Percentiles rank a stretch among this genome's conserved stretches.
Evolutionary conservation across 1,140 invertebrate genomes (phyloP).

Genomic region (Zaprionus lachaisei): DNA sequence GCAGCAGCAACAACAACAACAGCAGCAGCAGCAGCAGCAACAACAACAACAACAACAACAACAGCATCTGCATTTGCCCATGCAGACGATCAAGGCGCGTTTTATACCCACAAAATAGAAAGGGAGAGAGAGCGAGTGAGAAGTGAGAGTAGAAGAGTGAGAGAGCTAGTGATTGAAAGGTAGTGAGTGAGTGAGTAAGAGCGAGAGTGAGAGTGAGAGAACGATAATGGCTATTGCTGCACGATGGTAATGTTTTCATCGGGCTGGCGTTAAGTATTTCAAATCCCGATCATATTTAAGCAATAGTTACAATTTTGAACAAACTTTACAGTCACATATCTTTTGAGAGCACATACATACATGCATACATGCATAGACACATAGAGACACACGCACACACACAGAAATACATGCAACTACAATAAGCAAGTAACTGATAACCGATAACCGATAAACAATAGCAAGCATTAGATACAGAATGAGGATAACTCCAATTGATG

Average conservation of each 20-base stretch:
- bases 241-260: constrained; percentile 17
- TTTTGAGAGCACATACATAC: constrained; percentile 32
- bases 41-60: constrained; percentile 48
- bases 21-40: constrained; percentile 40
- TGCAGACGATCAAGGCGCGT: constrained; percentile 77
- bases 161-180: constrained; percentile 8
- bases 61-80: constrained; percentile 66
- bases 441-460: constrained; percentile 14
- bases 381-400: constrained; percentile 26
- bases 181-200: constrained; percentile 6
- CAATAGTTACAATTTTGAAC: constrained; percentile 59
- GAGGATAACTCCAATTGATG: neutral
- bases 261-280: neutral
- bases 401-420: neutral
- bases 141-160: neutral
- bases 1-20: constrained; percentile 66
- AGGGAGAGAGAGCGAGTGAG: neutral
- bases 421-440: constrained; percentile 39
- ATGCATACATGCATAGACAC: constrained; percentile 8
- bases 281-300: constrained; percentile 30
- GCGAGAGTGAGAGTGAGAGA: constrained; percentile 8
- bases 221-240: neutral
- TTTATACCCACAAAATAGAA: constrained; percentile 82
- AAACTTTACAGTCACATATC: constrained; percentile 59
- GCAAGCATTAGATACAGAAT: neutral